phyloP scores from a whole-genome alignment of 2,888 invertebrate species.

The Mythimna albipuncta region DNA sequence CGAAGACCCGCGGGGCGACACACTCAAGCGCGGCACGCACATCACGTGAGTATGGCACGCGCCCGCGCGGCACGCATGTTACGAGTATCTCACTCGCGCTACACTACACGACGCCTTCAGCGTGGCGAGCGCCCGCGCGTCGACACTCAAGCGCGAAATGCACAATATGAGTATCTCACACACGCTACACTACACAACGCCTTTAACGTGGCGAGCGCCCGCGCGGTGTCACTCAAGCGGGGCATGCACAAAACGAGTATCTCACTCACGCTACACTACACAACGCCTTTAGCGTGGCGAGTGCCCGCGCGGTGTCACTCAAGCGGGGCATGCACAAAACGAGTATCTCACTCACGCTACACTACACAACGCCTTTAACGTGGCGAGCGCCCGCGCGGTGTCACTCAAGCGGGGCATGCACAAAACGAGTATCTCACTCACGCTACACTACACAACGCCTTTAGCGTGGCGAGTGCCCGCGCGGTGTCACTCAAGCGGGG shows the following conservation, averaged over 20 bases:
- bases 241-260: neutral
- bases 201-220: neutral
- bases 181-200: neutral
- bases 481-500: no score
- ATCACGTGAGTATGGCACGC: conserved; percentile 90
- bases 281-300: neutral
- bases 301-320: neutral
- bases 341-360: neutral
- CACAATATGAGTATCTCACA: neutral
- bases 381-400: neutral
- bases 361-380: neutral
- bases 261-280: neutral
- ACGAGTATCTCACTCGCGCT: neutral
- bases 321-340: neutral
- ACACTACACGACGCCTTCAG: conserved; percentile 66
- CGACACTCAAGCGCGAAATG: no score
- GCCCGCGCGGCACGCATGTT: neutral
- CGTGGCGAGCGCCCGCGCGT: neutral
- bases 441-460: no score
- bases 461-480: no score
- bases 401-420: no score
- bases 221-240: no score
- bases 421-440: no score
- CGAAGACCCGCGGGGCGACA: conserved; percentile 98
- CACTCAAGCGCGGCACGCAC: conserved; percentile 97